Evolutionary conservation across 2,797 vertebrate genomes (phyloP), one percentile per base, ranked within the genome.

Genomic region (Sebastes iracundus): DNA sequence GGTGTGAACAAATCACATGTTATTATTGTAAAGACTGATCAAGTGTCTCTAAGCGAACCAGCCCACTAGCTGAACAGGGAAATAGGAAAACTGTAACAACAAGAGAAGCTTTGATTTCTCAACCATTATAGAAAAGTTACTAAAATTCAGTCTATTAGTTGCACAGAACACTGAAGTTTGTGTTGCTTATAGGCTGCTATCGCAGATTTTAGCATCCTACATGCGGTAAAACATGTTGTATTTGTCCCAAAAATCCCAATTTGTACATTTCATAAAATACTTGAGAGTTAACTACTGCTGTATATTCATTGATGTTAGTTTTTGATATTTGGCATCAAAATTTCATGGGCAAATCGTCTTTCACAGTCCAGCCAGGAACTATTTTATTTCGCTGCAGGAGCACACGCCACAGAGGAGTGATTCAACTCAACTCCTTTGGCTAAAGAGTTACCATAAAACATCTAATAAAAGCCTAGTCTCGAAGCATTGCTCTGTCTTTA

Each of bases 361-460:
- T 53, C 20, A 4, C 49, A 53, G 49, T 68, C 8, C 63, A 69
- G 58, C 58, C 28, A 32, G 59, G 28, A 61, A 32, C 27, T 30
- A 61, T 32, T 32, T 68, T 35, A n/a, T 64, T 42, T 60, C 0
- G 16, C 46, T 38, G 67, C 46, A 72, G 56, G 49, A 73, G 59
- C 28, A 30, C 7, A 14, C 0, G 3, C 46, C 33, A 77, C 49
- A 22, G 49, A n/a, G 56, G 4, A 49, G 59, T 52, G 49, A 65
- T 71, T 46, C 30, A 52, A 60, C 32, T 46, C 30, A 52, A 55
- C 32, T 25, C 46, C 11, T 71, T 22, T 63, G 13, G 27, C 13
- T 35, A 25, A 68, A 75, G 12, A 63, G 42, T 55, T 58, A 69
- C 52, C 25, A 69, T 65, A 46, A 72, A 82, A 58, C 38, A 65